phyloP scores from a whole-genome alignment of 2,797 vertebrate species.

The Falco peregrinus region DNA sequence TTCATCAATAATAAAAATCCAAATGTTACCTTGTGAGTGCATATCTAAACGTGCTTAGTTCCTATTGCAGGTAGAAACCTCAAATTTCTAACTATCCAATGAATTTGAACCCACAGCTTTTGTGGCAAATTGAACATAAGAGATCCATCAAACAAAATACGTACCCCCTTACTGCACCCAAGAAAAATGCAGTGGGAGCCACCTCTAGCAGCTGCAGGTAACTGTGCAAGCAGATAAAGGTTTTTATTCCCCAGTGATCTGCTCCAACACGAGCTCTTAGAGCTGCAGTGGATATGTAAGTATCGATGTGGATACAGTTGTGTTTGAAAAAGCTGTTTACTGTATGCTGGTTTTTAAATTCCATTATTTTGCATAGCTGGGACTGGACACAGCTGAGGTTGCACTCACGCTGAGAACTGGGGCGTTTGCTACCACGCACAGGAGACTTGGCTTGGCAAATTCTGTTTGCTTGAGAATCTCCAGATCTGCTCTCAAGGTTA shows the following conservation, averaged over 20 bases:
- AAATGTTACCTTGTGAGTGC: neutral
- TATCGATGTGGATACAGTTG: neutral
- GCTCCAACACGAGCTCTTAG: fast-evolving
- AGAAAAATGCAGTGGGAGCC: neutral
- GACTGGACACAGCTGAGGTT: neutral
- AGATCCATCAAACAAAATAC: neutral
- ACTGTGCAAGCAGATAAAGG: fast-evolving
- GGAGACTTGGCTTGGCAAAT: neutral
- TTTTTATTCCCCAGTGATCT: neutral
- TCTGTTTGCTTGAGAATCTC: constrained; percentile 40
- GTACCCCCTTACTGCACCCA: neutral
- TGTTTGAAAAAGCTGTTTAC: neutral
- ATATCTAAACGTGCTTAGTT: neutral
- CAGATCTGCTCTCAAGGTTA: constrained; percentile 45
- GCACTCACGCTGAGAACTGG: fast-evolving
- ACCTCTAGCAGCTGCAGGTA: neutral
- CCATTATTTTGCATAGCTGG: neutral
- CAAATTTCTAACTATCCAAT: neutral
- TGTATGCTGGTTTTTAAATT: neutral
- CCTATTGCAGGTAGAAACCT: neutral
- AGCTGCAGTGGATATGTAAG: fast-evolving
- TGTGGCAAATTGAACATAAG: neutral
- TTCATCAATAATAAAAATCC: neutral
- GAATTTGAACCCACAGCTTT: neutral
- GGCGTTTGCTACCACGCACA: neutral